Evolutionary conservation across 2,888 invertebrate genomes (phyloP).

Genomic region (Callyntrura guangdongensis): DNA sequence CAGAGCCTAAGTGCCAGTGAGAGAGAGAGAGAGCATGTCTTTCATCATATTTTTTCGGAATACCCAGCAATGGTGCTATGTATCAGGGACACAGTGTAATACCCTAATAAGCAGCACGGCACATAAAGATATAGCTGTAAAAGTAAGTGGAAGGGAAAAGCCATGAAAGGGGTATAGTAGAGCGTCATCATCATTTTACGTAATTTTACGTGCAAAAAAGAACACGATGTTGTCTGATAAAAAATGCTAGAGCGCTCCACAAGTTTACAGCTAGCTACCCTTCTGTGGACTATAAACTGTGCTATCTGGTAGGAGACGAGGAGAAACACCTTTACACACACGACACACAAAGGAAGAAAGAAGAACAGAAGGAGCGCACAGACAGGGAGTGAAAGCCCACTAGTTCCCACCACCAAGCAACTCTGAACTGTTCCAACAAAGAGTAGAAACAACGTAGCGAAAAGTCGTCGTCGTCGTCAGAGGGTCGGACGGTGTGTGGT

Average conservation of each 20-base stretch:
- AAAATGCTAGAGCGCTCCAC: conserved; percentile 12
- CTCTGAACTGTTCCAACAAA: conserved; percentile 15
- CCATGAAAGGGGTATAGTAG: not conserved
- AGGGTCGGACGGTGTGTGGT: conserved; percentile 48
- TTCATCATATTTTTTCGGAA: conserved; percentile 44
- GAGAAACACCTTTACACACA: conserved; percentile 48
- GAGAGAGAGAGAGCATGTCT: conserved; percentile 26
- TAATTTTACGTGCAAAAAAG: conserved; percentile 61
- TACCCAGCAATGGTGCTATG: too few relatives aligned
- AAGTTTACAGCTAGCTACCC: conserved; percentile 20
- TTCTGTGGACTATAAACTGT: too few relatives aligned
- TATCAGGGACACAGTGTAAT: not conserved
- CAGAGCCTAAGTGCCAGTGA: too few relatives aligned
- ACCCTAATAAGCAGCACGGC: conserved; percentile 1
- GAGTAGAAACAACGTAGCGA: conserved; percentile 23
- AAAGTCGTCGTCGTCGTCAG: not conserved
- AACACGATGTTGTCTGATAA: not conserved
- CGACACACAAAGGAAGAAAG: conserved; percentile 27
- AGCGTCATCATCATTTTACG: conserved; percentile 53
- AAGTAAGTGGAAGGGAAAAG: not conserved
- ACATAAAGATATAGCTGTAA: conserved; percentile 38
- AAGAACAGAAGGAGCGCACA: not conserved
- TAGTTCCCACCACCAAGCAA: not conserved
- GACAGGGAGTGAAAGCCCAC: not conserved
- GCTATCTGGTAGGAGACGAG: not conserved